Base-by-base conservation (phyloP, 2,888 invertebrate species). In the Endotricha flammealis region DNA sequence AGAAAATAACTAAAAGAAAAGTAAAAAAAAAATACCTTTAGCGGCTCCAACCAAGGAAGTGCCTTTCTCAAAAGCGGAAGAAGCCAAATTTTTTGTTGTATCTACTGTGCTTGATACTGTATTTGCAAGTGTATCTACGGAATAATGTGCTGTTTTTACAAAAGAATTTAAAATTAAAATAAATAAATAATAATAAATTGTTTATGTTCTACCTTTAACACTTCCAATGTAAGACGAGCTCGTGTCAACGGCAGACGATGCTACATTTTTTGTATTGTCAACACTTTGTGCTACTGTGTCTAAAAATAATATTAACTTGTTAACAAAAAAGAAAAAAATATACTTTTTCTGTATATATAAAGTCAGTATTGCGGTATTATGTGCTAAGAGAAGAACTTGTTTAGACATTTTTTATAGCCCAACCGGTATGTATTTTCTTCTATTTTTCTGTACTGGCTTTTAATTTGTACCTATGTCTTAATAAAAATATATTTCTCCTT, bases 61-160 rank as follows among this genome's bases (percentile, higher is more conserved):
- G 37, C 70, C 25, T 36, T 62, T 69, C 9, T 69, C 67, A 34
- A 64, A 53, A 8, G 64, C 65, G 2, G 64, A 48, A 8, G 65
- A 41, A 0, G 69, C 64, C 5, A 53, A 55, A 45, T 62, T 68
- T 48, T 71, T 73, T 7, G 69, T 67, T 9, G 57, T 58, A 20
- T 74, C 70, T 52, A 70, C 57, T 25, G 69, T 63, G 3, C 51
- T 49, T 25, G 64, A 42, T 36, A 71, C 51, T 53, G 36, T 16
- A 6, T 16, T 16, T 4, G 16, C 4, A 3, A 30, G 48, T 33
- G 43, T 16, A 39, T 40, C 7, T 40, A 16, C 4, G 16, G 16
- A 6, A 16, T 6, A 6, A 4, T 16, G 4, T 16, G 6, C 4
- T 16, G 6, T 16, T 16, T 16, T 16, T 6, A 16, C 16, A 16